A percentile compares a stretch with the other conserved stretches of the same genome.
These are phyloP conservation scores for Dynastes tityus DNA, from an alignment of 2,888 invertebrate genomes.

Conservation along the genomic window DNA sequence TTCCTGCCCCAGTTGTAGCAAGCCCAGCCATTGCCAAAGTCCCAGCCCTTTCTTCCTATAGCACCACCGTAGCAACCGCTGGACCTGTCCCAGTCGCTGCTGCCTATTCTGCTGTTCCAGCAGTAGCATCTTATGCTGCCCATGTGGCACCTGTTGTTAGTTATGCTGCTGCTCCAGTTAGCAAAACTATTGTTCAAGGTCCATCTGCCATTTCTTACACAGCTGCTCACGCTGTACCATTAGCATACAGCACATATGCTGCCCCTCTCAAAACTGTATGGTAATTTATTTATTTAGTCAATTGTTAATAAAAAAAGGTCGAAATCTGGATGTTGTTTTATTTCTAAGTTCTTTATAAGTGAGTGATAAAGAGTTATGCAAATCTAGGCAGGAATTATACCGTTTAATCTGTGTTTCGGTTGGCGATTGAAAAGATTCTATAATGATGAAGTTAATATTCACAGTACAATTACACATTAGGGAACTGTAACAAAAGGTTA, in stretches of 20 bases:
- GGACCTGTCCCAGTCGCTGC: conserved; percentile 59
- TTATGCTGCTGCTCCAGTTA: conserved; percentile 59
- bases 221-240: conserved; percentile 67
- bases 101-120: conserved; percentile 28
- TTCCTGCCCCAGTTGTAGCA: conserved; percentile 57
- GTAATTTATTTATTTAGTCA: conserved; percentile 15
- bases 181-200: conserved; percentile 35
- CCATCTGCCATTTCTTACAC: conserved; percentile 40
- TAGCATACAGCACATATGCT: conserved; percentile 56
- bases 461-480: no score
- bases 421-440: no score
- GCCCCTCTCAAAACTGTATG: conserved; percentile 25
- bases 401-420: not conserved
- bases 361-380: no score
- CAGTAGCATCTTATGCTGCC: conserved; percentile 67
- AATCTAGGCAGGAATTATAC: not conserved
- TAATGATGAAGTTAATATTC: no score
- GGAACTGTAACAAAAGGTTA: not conserved
- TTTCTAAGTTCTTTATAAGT: no score
- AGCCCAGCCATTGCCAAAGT: conserved; percentile 49
- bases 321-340: conserved; percentile 58
- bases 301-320: conserved; percentile 10
- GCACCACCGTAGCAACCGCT: conserved; percentile 6
- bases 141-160: conserved; percentile 63
- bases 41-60: conserved; percentile 27